A percentile compares a stretch with the other conserved stretches of the same genome.
Conservation (phyloP, 2,888 invertebrate genomes). For the Strigamia crassipes region DNA sequence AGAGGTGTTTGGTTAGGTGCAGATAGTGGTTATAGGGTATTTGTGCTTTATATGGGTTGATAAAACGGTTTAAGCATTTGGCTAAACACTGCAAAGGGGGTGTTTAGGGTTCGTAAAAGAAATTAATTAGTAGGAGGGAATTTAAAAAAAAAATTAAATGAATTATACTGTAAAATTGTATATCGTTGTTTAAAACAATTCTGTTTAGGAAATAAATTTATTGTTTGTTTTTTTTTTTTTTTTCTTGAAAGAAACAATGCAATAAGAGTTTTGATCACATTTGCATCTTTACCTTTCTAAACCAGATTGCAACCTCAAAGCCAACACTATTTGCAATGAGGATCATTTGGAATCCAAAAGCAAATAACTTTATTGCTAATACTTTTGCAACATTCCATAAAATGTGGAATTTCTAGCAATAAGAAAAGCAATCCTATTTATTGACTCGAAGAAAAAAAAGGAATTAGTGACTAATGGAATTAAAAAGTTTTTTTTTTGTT, state of each 20-base stretch:
- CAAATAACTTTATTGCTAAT: conserved; percentile 30
- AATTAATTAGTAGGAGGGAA: no score
- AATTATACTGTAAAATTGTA: no score
- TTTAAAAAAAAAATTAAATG: no score
- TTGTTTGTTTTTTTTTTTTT: not conserved
- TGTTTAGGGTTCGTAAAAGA: no score
- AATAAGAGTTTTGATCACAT: not conserved
- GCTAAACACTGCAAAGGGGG: no score
- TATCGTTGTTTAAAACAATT: no score
- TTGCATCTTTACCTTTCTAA: not conserved
- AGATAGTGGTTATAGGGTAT: conserved; percentile 24
- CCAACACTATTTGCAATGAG: conserved; percentile 5
- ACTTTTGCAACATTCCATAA: not conserved
- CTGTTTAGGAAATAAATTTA: not conserved
- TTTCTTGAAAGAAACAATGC: not conserved
- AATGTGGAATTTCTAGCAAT: not conserved
- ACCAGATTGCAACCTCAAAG: not conserved
- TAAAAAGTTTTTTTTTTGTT: not conserved
- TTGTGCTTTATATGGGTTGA: not conserved
- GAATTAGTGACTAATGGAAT: conserved; percentile 12
- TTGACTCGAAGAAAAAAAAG: not conserved
- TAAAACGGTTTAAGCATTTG: not conserved
- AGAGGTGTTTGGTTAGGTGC: conserved; percentile 9
- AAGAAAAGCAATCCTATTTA: not conserved
- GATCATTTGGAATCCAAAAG: conserved; percentile 9